A percentile compares a stretch with the other conserved stretches of the same genome.
Evolutionary conservation across 2,797 vertebrate species (phyloP).

Genomic region (Delichon dasypus): DNA sequence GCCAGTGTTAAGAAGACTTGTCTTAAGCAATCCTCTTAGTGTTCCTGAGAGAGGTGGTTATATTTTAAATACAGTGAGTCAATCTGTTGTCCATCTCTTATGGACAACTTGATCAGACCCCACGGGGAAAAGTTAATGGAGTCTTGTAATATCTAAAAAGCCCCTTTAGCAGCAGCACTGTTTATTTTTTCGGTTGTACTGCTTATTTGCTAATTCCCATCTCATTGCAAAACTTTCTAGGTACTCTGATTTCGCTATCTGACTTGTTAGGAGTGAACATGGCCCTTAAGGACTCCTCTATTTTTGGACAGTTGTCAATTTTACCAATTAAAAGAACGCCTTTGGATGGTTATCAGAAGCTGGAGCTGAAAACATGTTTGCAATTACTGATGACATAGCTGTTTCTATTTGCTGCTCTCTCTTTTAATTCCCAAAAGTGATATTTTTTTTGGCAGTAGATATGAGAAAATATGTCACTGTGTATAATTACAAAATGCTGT

Average conservation of each 20-base stretch:
- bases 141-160: neutral
- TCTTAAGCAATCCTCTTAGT: constrained; percentile 35
- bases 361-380: constrained; percentile 48
- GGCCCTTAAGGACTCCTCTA: constrained; percentile 22
- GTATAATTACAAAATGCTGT: constrained; percentile 66
- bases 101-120: neutral
- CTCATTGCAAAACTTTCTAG: constrained; percentile 25
- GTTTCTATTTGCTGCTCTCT: constrained; percentile 67
- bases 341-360: constrained; percentile 65
- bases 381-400: constrained; percentile 68
- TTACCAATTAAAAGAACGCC: constrained; percentile 54
- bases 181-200: neutral
- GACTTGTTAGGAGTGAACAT: constrained; percentile 11
- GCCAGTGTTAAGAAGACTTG: constrained; percentile 17
- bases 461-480: constrained; percentile 63
- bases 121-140: neutral
- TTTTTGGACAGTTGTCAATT: constrained; percentile 62
- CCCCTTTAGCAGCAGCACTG: neutral
- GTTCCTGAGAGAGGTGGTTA: neutral
- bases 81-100: constrained; percentile 11
- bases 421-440: constrained; percentile 66
- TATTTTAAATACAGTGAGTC: neutral
- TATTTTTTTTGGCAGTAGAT: constrained; percentile 65
- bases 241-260: constrained; percentile 2
- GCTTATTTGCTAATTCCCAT: neutral